Evolutionary conservation across 2,888 invertebrate species (phyloP).

Genomic region (Ectemnius lituratus): DNA sequence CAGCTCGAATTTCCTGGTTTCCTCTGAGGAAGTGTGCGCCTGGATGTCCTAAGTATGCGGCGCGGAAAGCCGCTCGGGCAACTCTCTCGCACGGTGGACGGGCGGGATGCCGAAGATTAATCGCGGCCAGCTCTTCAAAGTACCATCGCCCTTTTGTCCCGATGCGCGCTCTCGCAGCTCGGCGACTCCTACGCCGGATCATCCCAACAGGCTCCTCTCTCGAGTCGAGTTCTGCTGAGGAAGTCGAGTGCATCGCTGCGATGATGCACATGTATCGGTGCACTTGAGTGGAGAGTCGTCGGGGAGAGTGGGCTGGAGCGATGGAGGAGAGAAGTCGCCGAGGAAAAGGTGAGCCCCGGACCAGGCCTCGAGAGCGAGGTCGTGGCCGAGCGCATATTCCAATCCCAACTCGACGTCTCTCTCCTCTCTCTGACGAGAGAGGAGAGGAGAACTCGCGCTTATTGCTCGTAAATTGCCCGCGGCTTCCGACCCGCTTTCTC

Average conservation of each 20-base stretch:
- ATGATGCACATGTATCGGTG: constrained; percentile 53
- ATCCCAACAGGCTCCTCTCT: background rate
- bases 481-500: constrained; percentile 72
- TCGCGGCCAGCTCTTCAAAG: constrained; percentile 26
- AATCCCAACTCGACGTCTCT: constrained; percentile 71
- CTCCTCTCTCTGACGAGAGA: constrained; percentile 37
- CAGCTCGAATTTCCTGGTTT: too few relatives aligned
- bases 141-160: constrained; percentile 34
- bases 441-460: constrained; percentile 65
- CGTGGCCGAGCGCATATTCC: constrained; percentile 72
- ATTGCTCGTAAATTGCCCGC: constrained; percentile 74
- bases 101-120: constrained; percentile 15
- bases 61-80: constrained; percentile 33
- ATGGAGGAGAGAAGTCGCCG: constrained; percentile 59
- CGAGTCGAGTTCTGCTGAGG: constrained; percentile 32
- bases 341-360: constrained; percentile 67
- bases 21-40: too few relatives aligned
- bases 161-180: background rate
- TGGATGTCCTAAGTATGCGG: too few relatives aligned
- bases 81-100: constrained; percentile 21
- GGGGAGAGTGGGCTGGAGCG: constrained; percentile 58
- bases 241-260: constrained; percentile 43
- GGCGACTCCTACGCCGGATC: constrained; percentile 3
- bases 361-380: constrained; percentile 65
- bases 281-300: constrained; percentile 44